Conservation (phyloP, 2,113 vertebrate species). For the Laticauda colubrina region DNA sequence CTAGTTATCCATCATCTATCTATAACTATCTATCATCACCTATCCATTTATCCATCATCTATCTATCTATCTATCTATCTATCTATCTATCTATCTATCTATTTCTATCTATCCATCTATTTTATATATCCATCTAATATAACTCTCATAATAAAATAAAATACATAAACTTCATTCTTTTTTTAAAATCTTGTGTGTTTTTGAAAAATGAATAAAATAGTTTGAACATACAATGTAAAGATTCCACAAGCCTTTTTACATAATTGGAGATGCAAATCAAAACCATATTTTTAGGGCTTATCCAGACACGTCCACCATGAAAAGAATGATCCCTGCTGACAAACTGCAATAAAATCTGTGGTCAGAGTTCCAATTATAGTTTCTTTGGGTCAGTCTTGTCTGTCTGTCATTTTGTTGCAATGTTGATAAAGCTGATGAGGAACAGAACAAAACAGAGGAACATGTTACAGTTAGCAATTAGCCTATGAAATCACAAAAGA, state of each 20-base stretch:
- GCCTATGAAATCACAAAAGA: neutral
- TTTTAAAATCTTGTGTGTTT: neutral
- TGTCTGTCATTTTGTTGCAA: neutral
- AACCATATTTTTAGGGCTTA: neutral
- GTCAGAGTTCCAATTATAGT: neutral
- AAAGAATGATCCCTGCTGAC: neutral
- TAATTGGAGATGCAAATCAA: neutral
- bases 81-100: neutral
- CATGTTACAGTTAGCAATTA: neutral
- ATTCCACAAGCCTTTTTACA: neutral
- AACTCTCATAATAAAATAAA: neutral
- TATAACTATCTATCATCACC: too few species aligned
- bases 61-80: too few species aligned
- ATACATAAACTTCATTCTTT: neutral
- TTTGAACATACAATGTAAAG: neutral
- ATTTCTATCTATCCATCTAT: neutral
- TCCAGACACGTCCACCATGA: neutral
- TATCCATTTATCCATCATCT: too few species aligned
- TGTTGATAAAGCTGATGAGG: neutral
- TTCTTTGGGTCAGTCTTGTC: neutral
- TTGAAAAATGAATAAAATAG: neutral
- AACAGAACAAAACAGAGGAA: neutral
- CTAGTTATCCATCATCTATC: too few species aligned
- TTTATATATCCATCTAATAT: neutral
- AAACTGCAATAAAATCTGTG: neutral